A percentile compares a stretch with the other conserved stretches of the same genome.
Evolutionary conservation across 2,113 vertebrate species (phyloP).

Genomic region (Pyxicephalus adspersus): DNA sequence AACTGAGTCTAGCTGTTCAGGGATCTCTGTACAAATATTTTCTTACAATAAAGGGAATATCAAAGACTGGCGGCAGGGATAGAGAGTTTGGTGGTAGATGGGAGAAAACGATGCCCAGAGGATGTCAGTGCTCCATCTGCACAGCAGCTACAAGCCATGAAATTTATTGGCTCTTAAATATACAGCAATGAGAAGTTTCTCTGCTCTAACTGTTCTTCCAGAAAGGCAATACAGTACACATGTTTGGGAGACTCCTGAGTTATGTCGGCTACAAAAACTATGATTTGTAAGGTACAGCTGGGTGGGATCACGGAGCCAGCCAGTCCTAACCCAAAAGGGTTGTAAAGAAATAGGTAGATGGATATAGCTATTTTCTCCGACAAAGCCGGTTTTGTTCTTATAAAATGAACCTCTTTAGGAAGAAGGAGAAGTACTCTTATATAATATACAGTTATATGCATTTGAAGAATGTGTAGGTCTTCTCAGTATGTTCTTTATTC

Average conservation of each 20-base stretch:
- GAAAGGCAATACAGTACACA: slow-evolving; percentile 17
- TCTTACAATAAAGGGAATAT: slow-evolving; percentile 53
- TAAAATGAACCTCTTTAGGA: too few relatives aligned
- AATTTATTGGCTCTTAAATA: slow-evolving; percentile 55
- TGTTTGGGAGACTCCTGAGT: slow-evolving; percentile 1
- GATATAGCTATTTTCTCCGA: too few relatives aligned
- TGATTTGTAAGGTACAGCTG: background rate
- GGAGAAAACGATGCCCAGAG: slow-evolving; percentile 48
- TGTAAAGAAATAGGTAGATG: background rate
- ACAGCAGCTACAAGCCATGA: slow-evolving; percentile 48
- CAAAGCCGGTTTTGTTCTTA: too few relatives aligned
- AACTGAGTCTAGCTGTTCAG: slow-evolving; percentile 46
- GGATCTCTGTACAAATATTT: slow-evolving; percentile 50
- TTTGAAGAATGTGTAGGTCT: too few relatives aligned
- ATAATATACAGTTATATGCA: too few relatives aligned
- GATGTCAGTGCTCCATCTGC: slow-evolving; percentile 49
- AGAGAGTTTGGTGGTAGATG: slow-evolving; percentile 36
- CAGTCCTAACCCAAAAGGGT: background rate
- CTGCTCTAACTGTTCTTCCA: background rate
- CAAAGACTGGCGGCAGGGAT: slow-evolving; percentile 14
- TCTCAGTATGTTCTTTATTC: too few relatives aligned
- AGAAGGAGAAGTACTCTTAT: too few relatives aligned
- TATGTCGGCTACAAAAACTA: background rate
- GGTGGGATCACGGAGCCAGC: too few relatives aligned
- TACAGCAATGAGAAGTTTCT: slow-evolving; percentile 35